Percentiles rank a stretch among this genome's conserved stretches.
Evolutionary conservation across 2,113 vertebrate species (phyloP).

Genomic region (Pelvicachromis taeniatus): DNA sequence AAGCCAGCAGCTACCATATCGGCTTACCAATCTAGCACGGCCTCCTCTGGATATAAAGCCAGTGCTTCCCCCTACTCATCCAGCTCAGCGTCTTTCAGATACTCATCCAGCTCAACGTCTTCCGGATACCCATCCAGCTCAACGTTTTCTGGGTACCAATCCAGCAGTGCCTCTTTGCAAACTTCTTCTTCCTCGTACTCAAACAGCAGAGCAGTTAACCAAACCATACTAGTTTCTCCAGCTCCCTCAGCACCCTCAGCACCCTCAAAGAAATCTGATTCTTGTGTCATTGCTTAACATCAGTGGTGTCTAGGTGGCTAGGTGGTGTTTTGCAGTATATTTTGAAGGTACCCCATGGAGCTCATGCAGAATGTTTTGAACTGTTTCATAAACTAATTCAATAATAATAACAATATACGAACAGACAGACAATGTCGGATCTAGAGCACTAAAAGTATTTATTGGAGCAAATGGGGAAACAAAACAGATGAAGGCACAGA

Average conservation of each 20-base stretch:
- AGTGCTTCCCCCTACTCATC: fast-evolving
- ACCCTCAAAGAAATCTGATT: background rate
- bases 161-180: fast-evolving
- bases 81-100: background rate
- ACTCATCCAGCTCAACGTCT: background rate
- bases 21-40: background rate
- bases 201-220: background rate
- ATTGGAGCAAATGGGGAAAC: background rate
- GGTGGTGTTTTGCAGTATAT: background rate
- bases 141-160: fast-evolving
- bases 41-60: background rate
- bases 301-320: background rate
- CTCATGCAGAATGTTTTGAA: background rate
- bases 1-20: background rate
- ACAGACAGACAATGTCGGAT: fast-evolving
- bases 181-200: fast-evolving
- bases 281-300: conserved; percentile 33
- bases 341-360: background rate
- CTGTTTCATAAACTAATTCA: too few relatives aligned
- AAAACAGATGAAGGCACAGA: background rate
- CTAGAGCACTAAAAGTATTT: background rate
- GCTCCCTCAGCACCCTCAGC: fast-evolving
- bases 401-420: background rate
- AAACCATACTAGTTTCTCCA: background rate
- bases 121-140: too few relatives aligned